These are phyloP conservation scores for Eupithecia pulchellata DNA, from an alignment of 2,888 invertebrate species.

Conservation along the genomic window DNA sequence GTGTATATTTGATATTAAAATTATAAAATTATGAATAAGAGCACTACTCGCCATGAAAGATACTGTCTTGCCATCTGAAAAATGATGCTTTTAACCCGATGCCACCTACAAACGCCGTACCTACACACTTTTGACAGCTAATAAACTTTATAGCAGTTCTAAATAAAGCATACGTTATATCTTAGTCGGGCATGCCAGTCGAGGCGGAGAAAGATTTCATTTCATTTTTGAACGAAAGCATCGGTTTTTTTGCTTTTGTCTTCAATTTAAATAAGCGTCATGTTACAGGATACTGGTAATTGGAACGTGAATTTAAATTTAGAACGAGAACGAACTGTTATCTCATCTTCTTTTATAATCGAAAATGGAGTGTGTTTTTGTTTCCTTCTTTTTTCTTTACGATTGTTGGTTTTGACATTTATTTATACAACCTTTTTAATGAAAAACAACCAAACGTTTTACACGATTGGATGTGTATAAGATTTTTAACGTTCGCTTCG, in stretches of 20 bases:
- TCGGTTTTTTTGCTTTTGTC: slow-evolving; percentile 39
- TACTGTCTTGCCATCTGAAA: slow-evolving; percentile 13
- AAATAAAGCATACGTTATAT: slow-evolving; percentile 37
- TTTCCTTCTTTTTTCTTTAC: not conserved
- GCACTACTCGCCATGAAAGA: not conserved
- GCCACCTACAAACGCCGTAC: slow-evolving; percentile 20
- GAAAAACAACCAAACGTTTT: slow-evolving; percentile 5
- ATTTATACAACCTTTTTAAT: not conserved
- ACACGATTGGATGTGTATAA: not conserved
- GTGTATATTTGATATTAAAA: not conserved
- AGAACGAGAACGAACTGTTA: slow-evolving; percentile 58
- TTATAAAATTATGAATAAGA: not conserved
- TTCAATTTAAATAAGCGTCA: slow-evolving; percentile 63
- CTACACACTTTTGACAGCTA: slow-evolving; percentile 45
- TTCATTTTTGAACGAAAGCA: slow-evolving; percentile 25
- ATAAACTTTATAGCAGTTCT: slow-evolving; percentile 45
- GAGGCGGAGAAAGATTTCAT: slow-evolving; percentile 6
- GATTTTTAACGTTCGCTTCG: slow-evolving; percentile 19
- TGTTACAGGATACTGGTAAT: slow-evolving; percentile 62
- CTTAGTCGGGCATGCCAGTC: slow-evolving; percentile 16
- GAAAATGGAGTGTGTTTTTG: not conserved
- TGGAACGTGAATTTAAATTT: slow-evolving; percentile 62
- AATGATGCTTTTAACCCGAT: slow-evolving; percentile 28
- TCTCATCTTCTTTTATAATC: not conserved
- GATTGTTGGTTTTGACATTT: not conserved